Percentiles rank a stretch among this genome's conserved stretches.
Conservation (phyloP, 2,888 invertebrate species). For the Thumatha senex region DNA sequence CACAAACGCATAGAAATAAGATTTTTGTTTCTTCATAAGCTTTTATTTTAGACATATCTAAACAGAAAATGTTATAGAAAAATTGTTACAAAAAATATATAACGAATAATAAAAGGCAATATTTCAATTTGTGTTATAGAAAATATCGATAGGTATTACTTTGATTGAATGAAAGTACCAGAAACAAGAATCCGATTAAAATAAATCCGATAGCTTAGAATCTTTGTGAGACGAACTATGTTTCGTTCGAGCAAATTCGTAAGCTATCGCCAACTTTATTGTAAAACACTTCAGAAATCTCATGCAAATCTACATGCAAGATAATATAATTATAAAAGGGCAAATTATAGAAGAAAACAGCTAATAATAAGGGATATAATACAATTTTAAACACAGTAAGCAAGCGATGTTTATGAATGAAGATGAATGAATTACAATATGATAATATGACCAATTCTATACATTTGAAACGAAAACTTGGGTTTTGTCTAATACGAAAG, state of each 20-base stretch:
- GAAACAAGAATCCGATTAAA: too few relatives aligned
- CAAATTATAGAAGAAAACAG: conserved; percentile 51
- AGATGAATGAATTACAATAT: conserved; percentile 35
- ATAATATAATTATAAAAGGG: conserved; percentile 18
- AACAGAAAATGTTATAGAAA: too few relatives aligned
- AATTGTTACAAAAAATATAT: neutral
- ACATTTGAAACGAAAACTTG: neutral
- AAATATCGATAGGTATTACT: too few relatives aligned
- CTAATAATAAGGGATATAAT: conserved; percentile 34
- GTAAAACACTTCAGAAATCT: conserved; percentile 8
- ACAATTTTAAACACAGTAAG: conserved; percentile 58
- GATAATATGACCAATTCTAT: conserved; percentile 4
- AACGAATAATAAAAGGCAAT: neutral
- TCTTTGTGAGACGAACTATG: too few relatives aligned
- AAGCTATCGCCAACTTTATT: neutral
- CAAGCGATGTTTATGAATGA: conserved; percentile 65
- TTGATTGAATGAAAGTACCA: too few relatives aligned
- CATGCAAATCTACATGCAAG: conserved; percentile 46
- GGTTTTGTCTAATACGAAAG: neutral
- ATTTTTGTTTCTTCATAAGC: neutral
- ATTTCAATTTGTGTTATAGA: too few relatives aligned
- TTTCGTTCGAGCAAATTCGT: neutral
- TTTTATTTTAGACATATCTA: too few relatives aligned
- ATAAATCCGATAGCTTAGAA: too few relatives aligned
- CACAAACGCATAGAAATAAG: neutral